phyloP scores from a whole-genome alignment of 2,797 vertebrate genomes.

The Anomalospiza imberbis region DNA sequence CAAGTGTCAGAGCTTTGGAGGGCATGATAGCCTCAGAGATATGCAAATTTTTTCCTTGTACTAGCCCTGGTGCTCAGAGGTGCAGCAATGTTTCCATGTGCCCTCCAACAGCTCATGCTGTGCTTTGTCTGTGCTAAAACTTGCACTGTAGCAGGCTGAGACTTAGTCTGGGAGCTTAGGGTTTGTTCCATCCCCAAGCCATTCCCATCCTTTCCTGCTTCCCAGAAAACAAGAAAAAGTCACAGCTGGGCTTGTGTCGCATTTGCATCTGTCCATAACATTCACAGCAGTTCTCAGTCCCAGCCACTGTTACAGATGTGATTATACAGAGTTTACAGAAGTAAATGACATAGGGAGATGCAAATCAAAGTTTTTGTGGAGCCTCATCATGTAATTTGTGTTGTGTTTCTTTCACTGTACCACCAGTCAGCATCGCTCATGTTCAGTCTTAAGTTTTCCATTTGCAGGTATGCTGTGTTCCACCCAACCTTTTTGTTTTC shows the following conservation, averaged over 20 bases:
- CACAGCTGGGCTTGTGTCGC: not conserved
- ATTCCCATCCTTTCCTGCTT: not conserved
- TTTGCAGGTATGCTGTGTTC: not conserved
- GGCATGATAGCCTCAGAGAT: not conserved
- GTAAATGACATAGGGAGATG: not conserved
- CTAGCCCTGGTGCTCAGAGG: not conserved
- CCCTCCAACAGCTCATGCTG: not conserved
- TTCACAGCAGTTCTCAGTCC: not conserved
- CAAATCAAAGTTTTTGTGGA: not conserved
- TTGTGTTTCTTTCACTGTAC: not conserved
- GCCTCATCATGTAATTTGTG: not conserved
- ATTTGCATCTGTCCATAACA: not conserved
- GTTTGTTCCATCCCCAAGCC: not conserved
- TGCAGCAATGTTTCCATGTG: not conserved
- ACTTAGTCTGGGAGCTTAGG: not conserved
- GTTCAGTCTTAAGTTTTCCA: not conserved
- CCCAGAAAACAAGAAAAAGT: not conserved
- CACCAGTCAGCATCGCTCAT: not conserved
- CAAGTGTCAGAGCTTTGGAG: not conserved
- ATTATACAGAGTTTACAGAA: not conserved
- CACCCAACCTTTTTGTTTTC: not conserved
- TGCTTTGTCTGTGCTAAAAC: not conserved
- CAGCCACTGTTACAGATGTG: not conserved
- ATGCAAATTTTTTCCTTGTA: not conserved
- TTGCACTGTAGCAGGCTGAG: not conserved